Evolutionary conservation across 2,888 invertebrate genomes (phyloP), one percentile per base, ranked within the genome.

Genomic region (Phaonia tiefii): DNA sequence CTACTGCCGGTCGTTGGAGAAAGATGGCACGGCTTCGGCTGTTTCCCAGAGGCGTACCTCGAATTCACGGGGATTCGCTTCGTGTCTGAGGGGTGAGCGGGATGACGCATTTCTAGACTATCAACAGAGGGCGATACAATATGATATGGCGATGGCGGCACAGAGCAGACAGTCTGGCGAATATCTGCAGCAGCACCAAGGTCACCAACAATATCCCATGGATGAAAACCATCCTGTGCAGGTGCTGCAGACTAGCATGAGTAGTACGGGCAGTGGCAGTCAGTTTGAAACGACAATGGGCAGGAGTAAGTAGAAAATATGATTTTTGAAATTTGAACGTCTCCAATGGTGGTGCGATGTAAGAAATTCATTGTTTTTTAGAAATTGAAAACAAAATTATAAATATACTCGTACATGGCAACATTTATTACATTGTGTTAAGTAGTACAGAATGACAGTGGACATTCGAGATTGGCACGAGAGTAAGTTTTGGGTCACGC

Each of bases 31-130:
- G 15, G 79, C 76, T 26, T 65, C 78, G 78, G 81, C 81, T 4
- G 75, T 79, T 5, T 78, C 81, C 0, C 87, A 88, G 71, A 85
- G 88, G 56, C 85, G 91, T 77, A 89, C 90, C 37, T 89, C 90
- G 80, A 81, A 81, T 51, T 91, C 90, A 15, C 87, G 91, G 72
- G 89, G 91, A 73, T 85, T 91, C 71, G 86, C 90, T 69, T 91
- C 91, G 72, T 91, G 91, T 85, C 84, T 91, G 80, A 87, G 91
- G 54, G 91, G 91, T 70, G 91, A 91, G 86, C 88, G 90, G 67
- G 84, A 84, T 72, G 90, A 90, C 84, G 91, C 91, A 58, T 83
- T 89, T 74, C 79, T 86, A 63, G 89, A 89, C 31, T 88, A 88
- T 73, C 88, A 84, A 8, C 85, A 82, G 17, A 81, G 49, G 37